Percentiles rank a stretch among this genome's conserved stretches.
Conservation (phyloP, 2,888 invertebrate species). For the Hofmannophila pseudospretella region DNA sequence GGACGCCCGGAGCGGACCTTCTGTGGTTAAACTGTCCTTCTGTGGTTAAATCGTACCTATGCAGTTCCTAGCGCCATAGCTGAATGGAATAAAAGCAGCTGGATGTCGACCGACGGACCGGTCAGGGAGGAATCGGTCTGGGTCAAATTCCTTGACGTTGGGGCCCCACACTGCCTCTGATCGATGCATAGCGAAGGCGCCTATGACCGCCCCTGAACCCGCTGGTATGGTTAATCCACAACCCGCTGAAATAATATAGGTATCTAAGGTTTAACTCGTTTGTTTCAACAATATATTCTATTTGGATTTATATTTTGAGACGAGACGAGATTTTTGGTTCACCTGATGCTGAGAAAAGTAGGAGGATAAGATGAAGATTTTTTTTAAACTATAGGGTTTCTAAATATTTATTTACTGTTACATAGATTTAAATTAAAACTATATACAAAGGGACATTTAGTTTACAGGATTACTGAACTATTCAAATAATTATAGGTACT, state of each 20-base stretch:
- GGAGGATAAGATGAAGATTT: too few relatives aligned
- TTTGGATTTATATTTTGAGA: too few relatives aligned
- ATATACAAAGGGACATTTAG: too few relatives aligned
- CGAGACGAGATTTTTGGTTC: too few relatives aligned
- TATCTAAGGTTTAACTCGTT: neutral
- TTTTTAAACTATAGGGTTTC: too few relatives aligned
- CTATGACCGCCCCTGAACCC: conserved; percentile 61
- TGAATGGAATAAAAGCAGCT: conserved; percentile 67
- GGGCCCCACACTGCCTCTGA: conserved; percentile 73
- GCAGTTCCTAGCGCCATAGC: conserved; percentile 67
- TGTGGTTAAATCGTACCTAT: conserved; percentile 42
- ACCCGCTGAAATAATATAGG: conserved; percentile 37
- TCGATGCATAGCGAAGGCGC: conserved; percentile 65
- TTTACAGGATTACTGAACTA: too few relatives aligned
- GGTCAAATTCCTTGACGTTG: conserved; percentile 76
- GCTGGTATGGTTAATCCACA: conserved; percentile 58
- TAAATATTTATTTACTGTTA: too few relatives aligned
- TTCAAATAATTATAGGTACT: conserved; percentile 26
- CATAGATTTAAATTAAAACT: too few relatives aligned
- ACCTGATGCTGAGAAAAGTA: too few relatives aligned
- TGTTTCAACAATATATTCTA: too few relatives aligned
- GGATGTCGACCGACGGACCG: conserved; percentile 55
- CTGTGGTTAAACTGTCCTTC: too few relatives aligned
- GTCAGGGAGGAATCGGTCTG: conserved; percentile 79
- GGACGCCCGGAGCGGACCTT: too few relatives aligned